These are phyloP conservation scores for Paradoxurus hermaphroditus DNA, from an alignment of 2,113 vertebrate species.

Conservation along the genomic window DNA sequence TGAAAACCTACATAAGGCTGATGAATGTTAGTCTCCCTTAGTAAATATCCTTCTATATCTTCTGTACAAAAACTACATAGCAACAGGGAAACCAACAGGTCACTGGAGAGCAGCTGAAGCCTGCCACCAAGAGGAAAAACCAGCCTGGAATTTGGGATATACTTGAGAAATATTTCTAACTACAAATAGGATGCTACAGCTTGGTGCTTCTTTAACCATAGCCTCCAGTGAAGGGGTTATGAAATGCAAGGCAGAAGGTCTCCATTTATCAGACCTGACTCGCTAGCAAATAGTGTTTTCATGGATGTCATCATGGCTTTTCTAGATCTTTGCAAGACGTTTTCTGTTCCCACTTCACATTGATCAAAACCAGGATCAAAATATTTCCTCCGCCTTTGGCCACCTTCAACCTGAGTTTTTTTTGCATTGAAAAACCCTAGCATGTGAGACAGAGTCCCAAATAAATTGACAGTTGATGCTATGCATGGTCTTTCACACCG, in stretches of 20 bases:
- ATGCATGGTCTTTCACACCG: background rate
- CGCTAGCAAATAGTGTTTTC: background rate
- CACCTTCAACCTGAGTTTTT: background rate
- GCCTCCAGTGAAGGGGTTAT: background rate
- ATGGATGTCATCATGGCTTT: background rate
- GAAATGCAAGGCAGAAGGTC: background rate
- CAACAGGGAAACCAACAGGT: background rate
- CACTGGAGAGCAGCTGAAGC: background rate
- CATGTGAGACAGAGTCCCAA: background rate
- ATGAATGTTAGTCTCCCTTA: background rate
- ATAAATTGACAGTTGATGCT: background rate
- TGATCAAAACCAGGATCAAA: background rate
- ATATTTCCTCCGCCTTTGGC: background rate
- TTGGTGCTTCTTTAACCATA: background rate
- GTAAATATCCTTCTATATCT: background rate
- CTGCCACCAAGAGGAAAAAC: background rate
- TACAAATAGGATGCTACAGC: background rate
- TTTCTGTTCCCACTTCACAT: background rate
- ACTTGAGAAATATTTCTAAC: background rate
- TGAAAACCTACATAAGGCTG: background rate
- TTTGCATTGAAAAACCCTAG: background rate
- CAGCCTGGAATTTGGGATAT: background rate
- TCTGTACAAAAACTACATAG: background rate
- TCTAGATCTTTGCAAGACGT: background rate
- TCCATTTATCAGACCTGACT: background rate